These are phyloP conservation scores for Plagodis pulveraria DNA, from an alignment of 2,888 invertebrate species.

Conservation along the genomic window DNA sequence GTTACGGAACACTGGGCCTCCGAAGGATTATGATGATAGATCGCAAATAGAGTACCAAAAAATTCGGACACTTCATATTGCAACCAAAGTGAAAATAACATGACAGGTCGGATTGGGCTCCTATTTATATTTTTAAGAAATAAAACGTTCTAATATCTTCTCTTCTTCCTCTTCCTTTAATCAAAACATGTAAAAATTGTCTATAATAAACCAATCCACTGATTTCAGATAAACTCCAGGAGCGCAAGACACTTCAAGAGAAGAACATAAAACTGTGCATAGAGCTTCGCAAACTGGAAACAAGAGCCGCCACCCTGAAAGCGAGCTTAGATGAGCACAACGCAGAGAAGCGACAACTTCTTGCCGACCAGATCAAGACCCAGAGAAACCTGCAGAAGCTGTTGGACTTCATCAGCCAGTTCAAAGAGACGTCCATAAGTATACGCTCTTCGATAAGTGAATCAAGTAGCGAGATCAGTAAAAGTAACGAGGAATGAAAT, in stretches of 20 bases:
- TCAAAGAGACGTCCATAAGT: conserved; percentile 76
- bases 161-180: no score
- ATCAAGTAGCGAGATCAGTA: conserved; percentile 73
- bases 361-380: conserved; percentile 77
- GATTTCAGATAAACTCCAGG: conserved; percentile 70
- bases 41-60: no score
- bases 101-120: no score
- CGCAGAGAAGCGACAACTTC: conserved; percentile 73
- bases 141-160: no score
- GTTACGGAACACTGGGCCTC: no score
- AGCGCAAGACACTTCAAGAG: conserved; percentile 74
- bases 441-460: conserved; percentile 66
- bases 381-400: conserved; percentile 79
- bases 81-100: no score
- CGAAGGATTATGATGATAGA: no score
- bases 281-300: conserved; percentile 74
- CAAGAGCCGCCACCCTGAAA: conserved; percentile 71
- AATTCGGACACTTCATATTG: no score
- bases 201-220: no score
- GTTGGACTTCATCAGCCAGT: conserved; percentile 79
- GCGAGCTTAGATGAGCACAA: conserved; percentile 78
- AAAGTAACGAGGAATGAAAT: conserved; percentile 74
- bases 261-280: conserved; percentile 75
- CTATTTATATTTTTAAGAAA: no score
- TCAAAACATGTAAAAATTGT: no score